Percentiles rank a stretch among this genome's conserved stretches.
phyloP scores from a whole-genome alignment of 1,140 invertebrate species.

The Drosophila ercepeae region DNA sequence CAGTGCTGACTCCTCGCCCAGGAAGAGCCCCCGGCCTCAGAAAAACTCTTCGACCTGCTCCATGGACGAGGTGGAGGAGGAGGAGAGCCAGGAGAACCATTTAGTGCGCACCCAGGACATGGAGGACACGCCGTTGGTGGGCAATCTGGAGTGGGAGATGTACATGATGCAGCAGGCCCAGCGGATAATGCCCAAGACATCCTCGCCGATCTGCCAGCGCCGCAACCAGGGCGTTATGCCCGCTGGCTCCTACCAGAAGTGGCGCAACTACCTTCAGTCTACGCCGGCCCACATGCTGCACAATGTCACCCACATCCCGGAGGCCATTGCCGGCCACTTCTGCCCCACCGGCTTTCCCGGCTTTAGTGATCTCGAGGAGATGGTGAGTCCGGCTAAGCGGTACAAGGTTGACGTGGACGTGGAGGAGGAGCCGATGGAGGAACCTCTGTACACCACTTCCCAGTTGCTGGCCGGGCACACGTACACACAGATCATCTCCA shows the following conservation, averaged over 20 bases:
- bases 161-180: conserved; percentile 72
- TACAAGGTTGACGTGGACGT: conserved; percentile 52
- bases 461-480: conserved; percentile 53
- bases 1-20: conserved; percentile 58
- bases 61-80: neutral
- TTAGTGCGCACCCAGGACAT: conserved; percentile 63
- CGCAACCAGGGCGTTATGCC: conserved; percentile 12
- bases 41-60: neutral
- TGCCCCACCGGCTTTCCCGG: conserved; percentile 69
- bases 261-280: conserved; percentile 70
- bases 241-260: conserved; percentile 67
- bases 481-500: conserved; percentile 55
- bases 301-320: conserved; percentile 75
- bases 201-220: conserved; percentile 60
- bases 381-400: conserved; percentile 76
- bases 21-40: conserved; percentile 4
- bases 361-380: conserved; percentile 67
- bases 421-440: neutral
- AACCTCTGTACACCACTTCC: conserved; percentile 8
- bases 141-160: conserved; percentile 79
- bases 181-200: conserved; percentile 77
- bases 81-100: neutral
- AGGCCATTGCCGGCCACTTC: conserved; percentile 78
- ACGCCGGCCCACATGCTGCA: conserved; percentile 70
- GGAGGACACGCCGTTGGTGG: neutral